Evolutionary conservation across 2,888 invertebrate species (phyloP), one percentile per base, ranked within the genome.

Genomic region (Drosophila heteroneura): DNA sequence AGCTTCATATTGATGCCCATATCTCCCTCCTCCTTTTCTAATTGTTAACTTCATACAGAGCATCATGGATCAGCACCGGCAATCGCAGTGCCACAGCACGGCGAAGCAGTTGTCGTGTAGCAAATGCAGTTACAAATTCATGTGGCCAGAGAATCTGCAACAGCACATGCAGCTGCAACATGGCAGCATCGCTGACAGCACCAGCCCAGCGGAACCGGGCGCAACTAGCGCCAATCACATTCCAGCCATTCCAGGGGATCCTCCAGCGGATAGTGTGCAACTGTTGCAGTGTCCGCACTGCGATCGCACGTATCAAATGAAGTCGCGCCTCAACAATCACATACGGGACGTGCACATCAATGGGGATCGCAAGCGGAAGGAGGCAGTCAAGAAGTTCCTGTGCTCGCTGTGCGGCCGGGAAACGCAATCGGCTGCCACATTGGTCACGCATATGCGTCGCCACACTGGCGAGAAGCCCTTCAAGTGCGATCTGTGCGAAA

Each of bases 381-480:
- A 87, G 54, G 87, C 85, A n/a, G 93, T 94, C 6, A 95, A 94
- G 53, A 94, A 94, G 63, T 93, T 92, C 63, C 92, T 95, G 16
- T 95, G 95, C 68, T 93, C 95, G n/a, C 95, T 95, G 82, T 95
- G 95, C 83, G 95, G 95, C 0, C 93, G 94, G 7, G 94, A 94
- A 35, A 95, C 95, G 79, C 94, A 95, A 22, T 95, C 95, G 70
- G 95, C 95, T 0, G 95, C 95, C 0, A 95, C 95, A 66, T 91
- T 95, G 37, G 95, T 95, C 16, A 95, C 96, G 1, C 96, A 96
- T 77, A 95, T 96, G 95, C 94, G 96, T 0, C 94, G 95, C 0
- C 96, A 96, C 82, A 96, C 96, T 0, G 96, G 96, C n/a, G 87
- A 87, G 33, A 87, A 89, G 59, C 95, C 95, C 0, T 95, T 95